Evolutionary conservation across 2,113 vertebrate species (phyloP).

Genomic region (Diadophis punctatus): DNA sequence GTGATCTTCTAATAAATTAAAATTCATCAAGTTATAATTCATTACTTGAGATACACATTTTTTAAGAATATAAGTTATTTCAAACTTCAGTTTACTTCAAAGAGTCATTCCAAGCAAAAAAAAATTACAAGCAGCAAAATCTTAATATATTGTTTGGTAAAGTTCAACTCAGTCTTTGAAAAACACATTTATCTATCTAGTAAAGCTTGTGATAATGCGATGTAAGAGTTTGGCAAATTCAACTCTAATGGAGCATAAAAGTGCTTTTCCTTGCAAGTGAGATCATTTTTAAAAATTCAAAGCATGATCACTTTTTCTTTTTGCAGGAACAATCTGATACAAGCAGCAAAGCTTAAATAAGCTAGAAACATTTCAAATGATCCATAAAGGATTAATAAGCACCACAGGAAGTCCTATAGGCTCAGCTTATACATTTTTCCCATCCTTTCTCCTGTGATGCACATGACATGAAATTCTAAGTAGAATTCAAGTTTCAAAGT

Average conservation of each 20-base stretch:
- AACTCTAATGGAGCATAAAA: constrained; percentile 85
- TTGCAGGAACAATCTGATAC: constrained; percentile 82
- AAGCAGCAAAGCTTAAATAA: constrained; percentile 83
- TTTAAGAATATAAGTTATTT: constrained; percentile 33
- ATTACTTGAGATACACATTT: constrained; percentile 22
- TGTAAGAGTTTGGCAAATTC: constrained; percentile 81
- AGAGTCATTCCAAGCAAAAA: constrained; percentile 58
- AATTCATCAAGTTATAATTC: constrained; percentile 28
- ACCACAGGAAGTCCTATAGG: constrained; percentile 81
- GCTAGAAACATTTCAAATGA: constrained; percentile 86
- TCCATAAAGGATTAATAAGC: constrained; percentile 87
- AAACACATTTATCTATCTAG: constrained; percentile 76
- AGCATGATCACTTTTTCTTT: constrained; percentile 80
- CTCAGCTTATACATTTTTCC: constrained; percentile 74
- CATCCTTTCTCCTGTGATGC: constrained; percentile 64
- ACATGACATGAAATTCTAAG: constrained; percentile 80
- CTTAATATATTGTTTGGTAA: constrained; percentile 81
- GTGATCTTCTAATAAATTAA: not conserved
- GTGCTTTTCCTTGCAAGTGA: constrained; percentile 83
- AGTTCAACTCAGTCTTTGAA: constrained; percentile 74
- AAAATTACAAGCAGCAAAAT: constrained; percentile 66
- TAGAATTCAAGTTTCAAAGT: constrained; percentile 77
- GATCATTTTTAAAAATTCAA: constrained; percentile 85
- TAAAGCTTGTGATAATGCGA: constrained; percentile 79
- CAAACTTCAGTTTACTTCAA: constrained; percentile 43